Evolutionary conservation across 2,113 vertebrate species (phyloP), one percentile per base, ranked within the genome.

Genomic region (Elgaria multicarinata): DNA sequence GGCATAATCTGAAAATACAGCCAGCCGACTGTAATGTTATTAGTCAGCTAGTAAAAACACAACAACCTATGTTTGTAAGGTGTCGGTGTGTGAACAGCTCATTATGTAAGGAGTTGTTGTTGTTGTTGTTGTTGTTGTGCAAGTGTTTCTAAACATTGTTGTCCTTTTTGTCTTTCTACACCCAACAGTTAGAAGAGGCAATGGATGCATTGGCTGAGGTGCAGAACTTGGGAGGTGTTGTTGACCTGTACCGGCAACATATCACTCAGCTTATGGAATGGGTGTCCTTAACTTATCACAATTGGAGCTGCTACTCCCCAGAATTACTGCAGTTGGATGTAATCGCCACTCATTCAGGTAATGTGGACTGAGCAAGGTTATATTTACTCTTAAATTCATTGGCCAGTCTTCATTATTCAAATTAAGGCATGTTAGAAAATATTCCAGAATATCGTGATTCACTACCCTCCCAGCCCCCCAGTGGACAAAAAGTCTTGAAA

Each of bases 301-400:
- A 92, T 80, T 99, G 99, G 99, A 98, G 94, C 0, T 93, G 93
- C 71, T 97, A 96, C 92, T 98, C 98, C 3, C 89, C 97, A 0
- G 98, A 99, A 92, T 94, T 98, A 81, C 91, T 98, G 33, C 98
- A 98, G 92, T 96, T 99, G 12, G 96, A 97, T 69, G 95, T 98
- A 86, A 92, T 99, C 0, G 31, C 97, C 82, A 90, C 94, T 18
- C 98, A 98, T 50, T 98, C 99, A 97, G 99, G 99, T 99, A 96
- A 55, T 72, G 16, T 6, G 67, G 6, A 1, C 0, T 33, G 16
- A 50, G n/a, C 62, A 42, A 42, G 4, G 22, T 58, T 13, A 50
- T 20, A 18, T 6, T 3, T 53, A 20, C 58, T 5, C 58, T n/a
- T 58, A 14, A 28, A n/a, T 76, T 4, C 18, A n/a, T 36, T 62